phyloP scores from a whole-genome alignment of 2,113 vertebrate genomes.

The Pterocles gutturalis region DNA sequence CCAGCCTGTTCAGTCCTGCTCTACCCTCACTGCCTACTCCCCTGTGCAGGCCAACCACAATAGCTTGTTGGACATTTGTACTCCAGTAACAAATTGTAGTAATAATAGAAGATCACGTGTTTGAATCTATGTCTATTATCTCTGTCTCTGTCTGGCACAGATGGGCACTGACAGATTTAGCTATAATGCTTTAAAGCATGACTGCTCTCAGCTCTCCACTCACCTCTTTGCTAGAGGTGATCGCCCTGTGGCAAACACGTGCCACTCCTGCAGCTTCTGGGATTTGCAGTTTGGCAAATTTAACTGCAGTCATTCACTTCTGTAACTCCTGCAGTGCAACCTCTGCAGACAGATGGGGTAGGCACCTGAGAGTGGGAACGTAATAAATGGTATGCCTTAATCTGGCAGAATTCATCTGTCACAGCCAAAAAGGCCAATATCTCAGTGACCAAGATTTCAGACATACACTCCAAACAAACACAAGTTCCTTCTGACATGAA shows the following conservation, averaged over 20 bases:
- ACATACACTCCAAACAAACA: not conserved
- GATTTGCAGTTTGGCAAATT: not conserved
- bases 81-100: not conserved
- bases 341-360: not conserved
- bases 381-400: not conserved
- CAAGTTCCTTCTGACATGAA: not conserved
- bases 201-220: not conserved
- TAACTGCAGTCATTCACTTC: not conserved
- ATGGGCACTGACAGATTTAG: not conserved
- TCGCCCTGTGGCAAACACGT: rapidly evolving
- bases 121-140: not conserved
- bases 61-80: too few species aligned
- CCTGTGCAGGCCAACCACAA: not conserved
- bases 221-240: not conserved
- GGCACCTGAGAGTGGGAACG: not conserved
- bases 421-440: not conserved
- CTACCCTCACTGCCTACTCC: not conserved
- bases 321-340: not conserved
- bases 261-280: not conserved
- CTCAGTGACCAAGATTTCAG: not conserved
- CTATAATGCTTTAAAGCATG: not conserved
- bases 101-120: not conserved
- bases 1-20: not conserved
- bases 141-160: not conserved
- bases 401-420: not conserved